These are phyloP conservation scores for Sitta carolinensis DNA, from an alignment of 2,797 vertebrate species.

Conservation along the genomic window DNA sequence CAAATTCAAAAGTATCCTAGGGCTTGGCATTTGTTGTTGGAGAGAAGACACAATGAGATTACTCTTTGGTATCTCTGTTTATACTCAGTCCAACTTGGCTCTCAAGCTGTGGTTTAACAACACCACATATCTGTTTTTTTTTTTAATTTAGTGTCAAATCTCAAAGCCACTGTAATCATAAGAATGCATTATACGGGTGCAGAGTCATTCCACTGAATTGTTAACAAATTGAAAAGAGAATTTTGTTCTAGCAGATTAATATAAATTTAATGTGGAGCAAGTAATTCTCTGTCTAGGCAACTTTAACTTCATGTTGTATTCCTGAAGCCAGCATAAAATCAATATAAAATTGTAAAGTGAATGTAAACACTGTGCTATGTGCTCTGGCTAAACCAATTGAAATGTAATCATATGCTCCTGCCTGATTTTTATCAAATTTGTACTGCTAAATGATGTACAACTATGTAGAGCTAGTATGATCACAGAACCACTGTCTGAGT, in stretches of 20 bases:
- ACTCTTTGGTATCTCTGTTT: background rate
- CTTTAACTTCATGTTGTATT: background rate
- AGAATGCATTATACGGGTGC: background rate
- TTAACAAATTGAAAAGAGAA: background rate
- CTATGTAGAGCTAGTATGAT: background rate
- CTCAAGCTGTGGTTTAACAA: background rate
- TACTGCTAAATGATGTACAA: background rate
- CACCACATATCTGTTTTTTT: background rate
- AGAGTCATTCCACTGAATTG: background rate
- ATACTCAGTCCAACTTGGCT: background rate
- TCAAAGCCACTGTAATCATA: background rate
- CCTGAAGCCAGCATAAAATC: background rate
- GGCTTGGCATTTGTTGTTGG: background rate
- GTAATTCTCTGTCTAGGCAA: background rate
- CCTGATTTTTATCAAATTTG: conserved; percentile 25
- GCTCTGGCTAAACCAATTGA: background rate
- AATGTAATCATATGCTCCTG: background rate
- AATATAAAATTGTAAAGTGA: background rate
- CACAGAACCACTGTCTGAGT: background rate
- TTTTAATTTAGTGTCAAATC: background rate
- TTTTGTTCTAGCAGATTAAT: background rate
- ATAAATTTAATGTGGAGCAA: background rate
- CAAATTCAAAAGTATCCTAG: background rate
- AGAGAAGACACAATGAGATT: background rate
- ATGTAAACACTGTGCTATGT: background rate